phyloP scores from a whole-genome alignment of 2,797 vertebrate species.

The Fringilla coelebs region DNA sequence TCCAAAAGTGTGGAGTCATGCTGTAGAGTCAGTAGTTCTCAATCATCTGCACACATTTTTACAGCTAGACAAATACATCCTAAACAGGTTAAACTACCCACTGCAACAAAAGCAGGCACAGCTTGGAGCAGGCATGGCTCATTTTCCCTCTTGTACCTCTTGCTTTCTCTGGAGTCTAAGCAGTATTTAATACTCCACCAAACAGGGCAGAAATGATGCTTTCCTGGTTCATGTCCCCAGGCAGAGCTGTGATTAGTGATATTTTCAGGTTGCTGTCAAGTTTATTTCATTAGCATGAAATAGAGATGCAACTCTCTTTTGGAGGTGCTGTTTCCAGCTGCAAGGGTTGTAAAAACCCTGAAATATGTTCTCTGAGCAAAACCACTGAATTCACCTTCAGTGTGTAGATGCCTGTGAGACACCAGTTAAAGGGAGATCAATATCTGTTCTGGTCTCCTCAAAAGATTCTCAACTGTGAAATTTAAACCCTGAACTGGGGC shows the following conservation, averaged over 20 bases:
- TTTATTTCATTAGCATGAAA: constrained; percentile 14
- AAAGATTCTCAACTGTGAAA: neutral
- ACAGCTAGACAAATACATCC: neutral
- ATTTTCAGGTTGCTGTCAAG: neutral
- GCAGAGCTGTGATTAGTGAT: neutral
- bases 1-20: neutral
- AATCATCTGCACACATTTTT: neutral
- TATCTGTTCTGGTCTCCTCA: neutral
- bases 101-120: neutral
- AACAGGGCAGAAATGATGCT: neutral
- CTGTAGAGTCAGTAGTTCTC: neutral
- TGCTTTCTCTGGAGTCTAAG: neutral
- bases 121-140: neutral
- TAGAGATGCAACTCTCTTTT: neutral
- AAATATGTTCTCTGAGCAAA: neutral
- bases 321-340: neutral
- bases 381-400: neutral
- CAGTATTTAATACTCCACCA: neutral
- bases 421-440: neutral
- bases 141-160: neutral
- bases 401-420: neutral
- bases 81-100: neutral
- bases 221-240: neutral
- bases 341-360: neutral
- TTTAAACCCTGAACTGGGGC: neutral